Percentiles rank a stretch among this genome's conserved stretches.
Conservation (phyloP, 2,888 invertebrate species). For the Eilema depressum region DNA sequence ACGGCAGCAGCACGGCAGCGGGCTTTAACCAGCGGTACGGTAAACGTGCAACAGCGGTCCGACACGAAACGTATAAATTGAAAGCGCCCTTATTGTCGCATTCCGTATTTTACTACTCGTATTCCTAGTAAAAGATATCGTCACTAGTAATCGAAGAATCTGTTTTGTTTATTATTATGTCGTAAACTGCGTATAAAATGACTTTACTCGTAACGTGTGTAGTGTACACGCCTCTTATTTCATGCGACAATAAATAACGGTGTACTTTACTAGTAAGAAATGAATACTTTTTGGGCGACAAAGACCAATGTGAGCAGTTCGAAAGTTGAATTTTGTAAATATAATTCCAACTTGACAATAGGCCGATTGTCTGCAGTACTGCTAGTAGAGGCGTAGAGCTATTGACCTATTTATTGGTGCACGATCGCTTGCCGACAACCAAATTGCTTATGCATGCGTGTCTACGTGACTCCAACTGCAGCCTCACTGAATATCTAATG, state of each 20-base stretch:
- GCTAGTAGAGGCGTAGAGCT: constrained; percentile 54
- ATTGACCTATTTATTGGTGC: constrained; percentile 81
- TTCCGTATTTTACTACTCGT: constrained; percentile 15
- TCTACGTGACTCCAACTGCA: constrained; percentile 74
- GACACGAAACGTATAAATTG: too few relatives aligned
- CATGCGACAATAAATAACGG: not conserved
- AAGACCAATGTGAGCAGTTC: constrained; percentile 17
- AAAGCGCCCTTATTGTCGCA: too few relatives aligned
- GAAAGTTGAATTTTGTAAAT: constrained; percentile 38
- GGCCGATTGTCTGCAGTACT: constrained; percentile 38
- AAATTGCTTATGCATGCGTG: constrained; percentile 82
- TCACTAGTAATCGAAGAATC: constrained; percentile 3
- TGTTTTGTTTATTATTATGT: not conserved
- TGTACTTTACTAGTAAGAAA: not conserved
- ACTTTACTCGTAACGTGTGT: not conserved
- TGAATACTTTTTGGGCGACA: not conserved
- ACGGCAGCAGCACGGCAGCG: too few relatives aligned
- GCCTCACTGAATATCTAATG: constrained; percentile 72
- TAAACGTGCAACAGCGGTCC: too few relatives aligned
- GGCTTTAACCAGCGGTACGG: too few relatives aligned
- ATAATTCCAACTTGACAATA: constrained; percentile 40
- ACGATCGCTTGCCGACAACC: constrained; percentile 71
- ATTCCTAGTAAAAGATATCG: constrained; percentile 8
- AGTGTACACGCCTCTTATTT: not conserved
- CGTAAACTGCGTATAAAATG: not conserved